Base-by-base conservation (phyloP, 2,888 invertebrate species). In the Epinotia bilunana region DNA sequence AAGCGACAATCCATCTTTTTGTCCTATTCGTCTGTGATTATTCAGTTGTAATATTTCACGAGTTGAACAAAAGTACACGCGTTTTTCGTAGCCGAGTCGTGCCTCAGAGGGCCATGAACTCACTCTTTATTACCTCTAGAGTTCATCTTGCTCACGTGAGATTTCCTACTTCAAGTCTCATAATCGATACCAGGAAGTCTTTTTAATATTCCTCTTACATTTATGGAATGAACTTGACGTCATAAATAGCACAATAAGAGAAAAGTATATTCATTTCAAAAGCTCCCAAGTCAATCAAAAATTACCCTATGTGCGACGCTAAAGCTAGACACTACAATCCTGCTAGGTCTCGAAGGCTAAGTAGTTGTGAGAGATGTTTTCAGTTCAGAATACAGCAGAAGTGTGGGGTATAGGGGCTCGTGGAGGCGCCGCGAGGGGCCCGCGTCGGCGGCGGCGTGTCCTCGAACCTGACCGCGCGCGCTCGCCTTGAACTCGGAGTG, bases 381-480 rank as follows among this genome's bases (percentile, higher is more conserved):
- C n/a, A 46, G 58, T 69, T 73, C 77, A 39, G 20, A 74, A 79
- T 79, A 76, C 76, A 79, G 76, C 77, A 79, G 77, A 60, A 61
- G 63, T 46, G 73, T 61, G 72, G 76, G 77, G 78, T 81, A 78
- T 72, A 81, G 82, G 81, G 83, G 86, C 83, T 83, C 78, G 84
- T 84, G 85, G 90, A 89, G 90, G 90, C 87, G 84, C 88, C 85
- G 89, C 84, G 85, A 90, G 91, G 91, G 89, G 92, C 88, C 86
- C 82, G 82, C 81, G 79, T 79, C 73, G 72, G 65, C 73, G 65
- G 78, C 83, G 85, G 78, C 82, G 90, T 90, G 93, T 91, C 94
- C 94, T 94, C 93, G 93, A 93, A 93, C 94, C 91, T 93, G 93
- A 94, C 94, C 94, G 93, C 92, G 87, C 91, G 90, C 91, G 86